Conservation (phyloP, 2,113 vertebrate species). For the Rutilus rutilus region DNA sequence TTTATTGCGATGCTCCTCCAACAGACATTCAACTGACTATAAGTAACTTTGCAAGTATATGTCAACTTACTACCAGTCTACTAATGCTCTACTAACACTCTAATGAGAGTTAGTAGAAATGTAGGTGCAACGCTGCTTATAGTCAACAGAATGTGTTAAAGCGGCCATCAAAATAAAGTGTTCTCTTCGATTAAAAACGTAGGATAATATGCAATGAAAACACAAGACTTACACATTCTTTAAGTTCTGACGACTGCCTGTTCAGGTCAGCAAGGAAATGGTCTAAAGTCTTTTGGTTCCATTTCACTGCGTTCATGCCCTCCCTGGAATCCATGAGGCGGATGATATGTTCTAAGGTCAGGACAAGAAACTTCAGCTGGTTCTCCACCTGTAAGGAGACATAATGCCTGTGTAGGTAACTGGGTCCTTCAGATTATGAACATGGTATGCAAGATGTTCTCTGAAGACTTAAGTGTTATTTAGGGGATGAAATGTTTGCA, state of each 20-base stretch:
- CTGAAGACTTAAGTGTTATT: background rate
- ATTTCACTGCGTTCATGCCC: background rate
- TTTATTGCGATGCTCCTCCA: too few species aligned
- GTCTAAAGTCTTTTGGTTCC: constrained; percentile 8
- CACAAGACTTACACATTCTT: constrained; percentile 49
- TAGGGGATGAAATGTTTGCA: background rate
- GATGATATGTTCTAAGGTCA: constrained; percentile 36
- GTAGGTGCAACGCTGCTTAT: too few species aligned
- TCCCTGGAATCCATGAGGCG: background rate
- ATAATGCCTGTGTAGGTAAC: background rate
- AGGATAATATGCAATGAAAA: background rate
- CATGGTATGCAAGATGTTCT: background rate
- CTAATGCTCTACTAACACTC: too few species aligned
- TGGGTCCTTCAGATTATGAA: background rate
- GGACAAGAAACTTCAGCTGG: constrained; percentile 44
- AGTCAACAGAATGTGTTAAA: too few species aligned
- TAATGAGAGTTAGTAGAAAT: too few species aligned
- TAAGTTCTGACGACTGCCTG: constrained; percentile 30
- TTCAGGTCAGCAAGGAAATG: constrained; percentile 34
- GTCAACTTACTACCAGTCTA: too few species aligned
- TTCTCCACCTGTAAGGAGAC: constrained; percentile 33
- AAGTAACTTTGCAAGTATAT: too few species aligned
- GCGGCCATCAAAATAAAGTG: too few species aligned
- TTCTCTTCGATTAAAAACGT: background rate
- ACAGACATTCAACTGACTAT: too few species aligned